Base-by-base conservation (phyloP, 2,113 vertebrate species). In the Lepidiolamprologus cunningtoni region DNA sequence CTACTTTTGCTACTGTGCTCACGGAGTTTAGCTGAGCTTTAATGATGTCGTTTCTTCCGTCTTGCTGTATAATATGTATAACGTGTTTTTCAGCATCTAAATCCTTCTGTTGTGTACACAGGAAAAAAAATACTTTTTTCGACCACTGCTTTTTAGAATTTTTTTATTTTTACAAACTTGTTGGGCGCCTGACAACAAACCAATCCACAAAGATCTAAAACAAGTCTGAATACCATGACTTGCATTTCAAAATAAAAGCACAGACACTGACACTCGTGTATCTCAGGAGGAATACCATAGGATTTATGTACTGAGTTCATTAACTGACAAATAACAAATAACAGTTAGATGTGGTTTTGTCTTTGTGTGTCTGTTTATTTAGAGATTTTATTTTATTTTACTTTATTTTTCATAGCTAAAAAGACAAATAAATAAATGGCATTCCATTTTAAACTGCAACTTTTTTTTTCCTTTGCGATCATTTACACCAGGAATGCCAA, bases 231-330 rank as follows among this genome's bases (percentile, higher is more conserved):
- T 81, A 83, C 54, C 17, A 23, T 42, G 11, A 9, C 1, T 9
- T 4, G 13, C 13, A 21, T 81, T 91, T 91, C 90, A 91, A 87
- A 93, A 86, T 93, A 92, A 87, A 91, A 90, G 80, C 68, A 73
- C 17, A 14, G 5, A 26, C 12, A 14, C 53, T 5, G 31, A 57
- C 4, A 17, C 17, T 50, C 10, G 4, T 33, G 5, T 12, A n/a
- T 5, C 12, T 52, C 42, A 0, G 42, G n/a, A 23, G 13, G 8
- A 37, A 37, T 21, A 1, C 13, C 1, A 3, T 4, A n/a, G 37
- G 37, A 42, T 42, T 23, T 42, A 42, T 76, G 9, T 50, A 23
- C 66, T 71, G 23, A 31, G 23, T 45, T 47, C 23, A 76, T 0
- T 0, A 31, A 50, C 23, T 76, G 42, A 73, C 40, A 17, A 33